phyloP scores from a whole-genome alignment of 2,888 invertebrate species.

The Sialis lutaria region DNA sequence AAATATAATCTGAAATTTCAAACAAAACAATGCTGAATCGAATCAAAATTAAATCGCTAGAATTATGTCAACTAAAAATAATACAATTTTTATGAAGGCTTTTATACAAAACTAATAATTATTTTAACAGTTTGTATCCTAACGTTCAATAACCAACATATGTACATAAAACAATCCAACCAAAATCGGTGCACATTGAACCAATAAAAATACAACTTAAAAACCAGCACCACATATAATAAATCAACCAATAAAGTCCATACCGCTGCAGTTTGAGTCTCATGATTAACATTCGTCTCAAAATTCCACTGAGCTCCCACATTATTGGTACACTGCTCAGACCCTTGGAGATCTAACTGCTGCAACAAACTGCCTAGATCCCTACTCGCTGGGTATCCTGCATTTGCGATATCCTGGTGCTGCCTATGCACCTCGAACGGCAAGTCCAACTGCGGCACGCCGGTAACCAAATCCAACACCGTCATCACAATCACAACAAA shows the following conservation, averaged over 20 bases:
- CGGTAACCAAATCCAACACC: neutral
- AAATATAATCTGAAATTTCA: too few relatives aligned
- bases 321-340: constrained; percentile 67
- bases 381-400: constrained; percentile 25
- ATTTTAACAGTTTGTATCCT: too few relatives aligned
- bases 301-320: constrained; percentile 83
- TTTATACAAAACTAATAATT: too few relatives aligned
- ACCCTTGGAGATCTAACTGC: constrained; percentile 56
- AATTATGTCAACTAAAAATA: too few relatives aligned
- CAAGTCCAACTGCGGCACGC: constrained; percentile 32
- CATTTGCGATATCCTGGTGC: constrained; percentile 11
- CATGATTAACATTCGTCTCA: constrained; percentile 73
- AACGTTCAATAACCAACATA: too few relatives aligned
- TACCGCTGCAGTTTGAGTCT: constrained; percentile 67
- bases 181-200: too few relatives aligned
- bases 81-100: too few relatives aligned
- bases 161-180: too few relatives aligned
- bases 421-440: constrained; percentile 27
- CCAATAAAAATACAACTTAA: too few relatives aligned
- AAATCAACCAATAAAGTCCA: constrained; percentile 21
- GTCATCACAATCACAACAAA: neutral
- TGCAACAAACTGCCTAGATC: constrained; percentile 39
- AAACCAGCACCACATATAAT: too few relatives aligned
- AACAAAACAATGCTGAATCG: too few relatives aligned
- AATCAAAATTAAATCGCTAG: too few relatives aligned